These are phyloP conservation scores for Griposia aprilina DNA, from an alignment of 2,888 invertebrate species.

Conservation along the genomic window DNA sequence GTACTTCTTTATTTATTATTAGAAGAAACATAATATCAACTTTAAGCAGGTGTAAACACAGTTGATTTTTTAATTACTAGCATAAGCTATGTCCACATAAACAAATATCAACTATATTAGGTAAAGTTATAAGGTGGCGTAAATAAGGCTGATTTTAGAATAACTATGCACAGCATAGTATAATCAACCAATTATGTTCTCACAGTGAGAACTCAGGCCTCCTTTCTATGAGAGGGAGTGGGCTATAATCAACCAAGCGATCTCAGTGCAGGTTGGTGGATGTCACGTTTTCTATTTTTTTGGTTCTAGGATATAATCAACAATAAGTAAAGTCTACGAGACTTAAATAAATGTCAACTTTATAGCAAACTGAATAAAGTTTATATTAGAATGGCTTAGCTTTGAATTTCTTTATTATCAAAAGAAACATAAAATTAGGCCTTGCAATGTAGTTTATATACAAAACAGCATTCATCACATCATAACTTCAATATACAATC, in stretches of 20 bases:
- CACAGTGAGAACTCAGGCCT: not conserved
- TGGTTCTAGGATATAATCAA: too few species aligned
- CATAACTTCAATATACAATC: not conserved
- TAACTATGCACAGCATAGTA: not conserved
- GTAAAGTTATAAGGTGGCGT: too few species aligned
- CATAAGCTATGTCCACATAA: not conserved
- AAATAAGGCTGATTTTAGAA: not conserved
- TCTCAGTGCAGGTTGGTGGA: not conserved
- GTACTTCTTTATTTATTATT: not conserved
- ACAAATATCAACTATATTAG: not conserved
- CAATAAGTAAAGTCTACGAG: too few species aligned
- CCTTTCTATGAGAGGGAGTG: not conserved
- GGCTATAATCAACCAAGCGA: not conserved
- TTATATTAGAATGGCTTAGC: not conserved
- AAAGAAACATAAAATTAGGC: not conserved
- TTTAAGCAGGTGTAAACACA: not conserved
- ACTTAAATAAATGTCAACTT: not conserved
- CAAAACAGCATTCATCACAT: not conserved
- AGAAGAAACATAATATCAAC: not conserved
- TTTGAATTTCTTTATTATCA: not conserved
- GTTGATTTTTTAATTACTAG: not conserved
- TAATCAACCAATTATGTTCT: not conserved
- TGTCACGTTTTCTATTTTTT: not conserved
- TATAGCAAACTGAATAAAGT: accelerated
- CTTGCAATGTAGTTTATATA: not conserved